These are phyloP conservation scores for Ecdyonurus torrentis DNA, from an alignment of 2,888 invertebrate genomes.

Conservation along the genomic window DNA sequence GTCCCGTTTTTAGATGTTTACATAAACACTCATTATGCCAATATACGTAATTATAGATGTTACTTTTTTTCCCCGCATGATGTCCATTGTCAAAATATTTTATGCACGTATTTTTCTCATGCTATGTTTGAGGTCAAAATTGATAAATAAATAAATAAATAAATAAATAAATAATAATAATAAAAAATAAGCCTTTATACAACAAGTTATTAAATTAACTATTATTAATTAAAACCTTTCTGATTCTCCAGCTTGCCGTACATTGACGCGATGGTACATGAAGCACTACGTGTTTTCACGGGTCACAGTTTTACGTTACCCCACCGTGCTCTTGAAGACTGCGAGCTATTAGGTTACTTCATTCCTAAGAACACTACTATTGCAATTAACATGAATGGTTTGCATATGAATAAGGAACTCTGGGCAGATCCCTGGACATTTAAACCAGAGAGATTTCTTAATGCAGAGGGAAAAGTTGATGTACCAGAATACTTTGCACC, in stretches of 20 bases:
- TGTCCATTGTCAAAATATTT: too few species aligned
- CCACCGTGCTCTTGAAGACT: slow-evolving; percentile 57
- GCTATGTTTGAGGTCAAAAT: too few species aligned
- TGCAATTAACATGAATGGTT: background rate
- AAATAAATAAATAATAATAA: too few species aligned
- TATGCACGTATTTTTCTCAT: too few species aligned
- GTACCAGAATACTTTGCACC: background rate
- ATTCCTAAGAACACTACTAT: slow-evolving; percentile 36
- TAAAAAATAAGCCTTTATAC: too few species aligned
- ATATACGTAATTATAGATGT: too few species aligned
- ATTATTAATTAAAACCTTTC: too few species aligned
- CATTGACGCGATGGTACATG: slow-evolving; percentile 58
- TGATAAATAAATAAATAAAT: too few species aligned
- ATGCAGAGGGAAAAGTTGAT: background rate
- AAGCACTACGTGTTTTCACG: slow-evolving; percentile 64
- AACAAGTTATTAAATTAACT: too few species aligned
- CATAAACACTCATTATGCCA: too few species aligned
- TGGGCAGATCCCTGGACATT: background rate
- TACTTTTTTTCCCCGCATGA: too few species aligned
- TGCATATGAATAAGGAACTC: background rate
- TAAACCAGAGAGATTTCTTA: background rate
- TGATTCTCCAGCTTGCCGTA: slow-evolving; percentile 56
- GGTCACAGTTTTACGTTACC: slow-evolving; percentile 62
- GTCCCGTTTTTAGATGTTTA: too few species aligned
- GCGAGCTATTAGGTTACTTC: slow-evolving; percentile 48